Conservation (phyloP, 2,113 vertebrate species). For the Macroglossus sobrinus region DNA sequence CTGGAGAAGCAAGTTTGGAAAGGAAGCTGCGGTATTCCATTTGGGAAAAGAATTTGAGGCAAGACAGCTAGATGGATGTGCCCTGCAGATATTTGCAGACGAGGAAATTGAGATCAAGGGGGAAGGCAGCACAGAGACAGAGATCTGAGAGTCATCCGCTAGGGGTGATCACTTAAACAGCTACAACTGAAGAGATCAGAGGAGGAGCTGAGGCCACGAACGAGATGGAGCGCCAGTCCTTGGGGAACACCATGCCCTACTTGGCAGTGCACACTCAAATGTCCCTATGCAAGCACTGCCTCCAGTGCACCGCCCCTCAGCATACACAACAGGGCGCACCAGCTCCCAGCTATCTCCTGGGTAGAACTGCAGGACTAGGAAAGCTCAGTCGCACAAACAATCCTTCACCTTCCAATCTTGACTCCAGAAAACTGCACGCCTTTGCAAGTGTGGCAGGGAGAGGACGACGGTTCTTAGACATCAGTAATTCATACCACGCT, state of each 20-base stretch:
- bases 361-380: too few species aligned
- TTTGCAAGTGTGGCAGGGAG: not conserved
- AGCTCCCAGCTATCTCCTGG: not conserved
- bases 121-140: accelerated
- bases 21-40: not conserved
- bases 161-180: not conserved
- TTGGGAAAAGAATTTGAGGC: not conserved
- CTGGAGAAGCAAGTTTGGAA: not conserved
- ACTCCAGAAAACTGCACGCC: not conserved
- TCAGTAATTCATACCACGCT: not conserved
- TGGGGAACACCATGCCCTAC: not conserved
- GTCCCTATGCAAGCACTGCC: not conserved
- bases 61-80: not conserved
- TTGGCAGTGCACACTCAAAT: not conserved
- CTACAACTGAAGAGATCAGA: not conserved
- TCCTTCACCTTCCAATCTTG: not conserved
- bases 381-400: not conserved
- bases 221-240: not conserved
- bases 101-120: not conserved
- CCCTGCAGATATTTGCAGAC: not conserved
- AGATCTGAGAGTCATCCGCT: not conserved
- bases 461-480: not conserved
- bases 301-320: not conserved
- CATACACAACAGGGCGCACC: accelerated
- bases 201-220: not conserved